Evolutionary conservation across 2,888 invertebrate genomes (phyloP).

Genomic region (Caenorhabditis sulstoni): DNA sequence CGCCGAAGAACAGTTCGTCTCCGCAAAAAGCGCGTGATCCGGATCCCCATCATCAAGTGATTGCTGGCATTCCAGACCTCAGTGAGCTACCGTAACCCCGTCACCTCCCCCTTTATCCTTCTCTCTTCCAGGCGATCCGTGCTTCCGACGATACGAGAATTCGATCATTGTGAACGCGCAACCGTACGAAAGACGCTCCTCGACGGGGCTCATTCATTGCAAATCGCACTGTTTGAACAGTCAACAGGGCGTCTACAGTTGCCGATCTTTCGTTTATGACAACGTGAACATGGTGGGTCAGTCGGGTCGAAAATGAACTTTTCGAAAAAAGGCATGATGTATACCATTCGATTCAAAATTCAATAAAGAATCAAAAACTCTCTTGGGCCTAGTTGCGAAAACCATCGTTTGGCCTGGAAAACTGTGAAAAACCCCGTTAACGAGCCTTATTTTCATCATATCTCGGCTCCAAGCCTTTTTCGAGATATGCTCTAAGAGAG

Average conservation of each 20-base stretch:
- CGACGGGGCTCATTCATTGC: conserved; percentile 74
- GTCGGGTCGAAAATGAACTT: too few relatives aligned
- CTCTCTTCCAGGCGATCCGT: conserved; percentile 76
- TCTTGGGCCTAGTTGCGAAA: too few relatives aligned
- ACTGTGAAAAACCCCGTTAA: too few relatives aligned
- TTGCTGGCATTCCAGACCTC: conserved; percentile 77
- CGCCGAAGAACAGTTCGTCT: conserved; percentile 24
- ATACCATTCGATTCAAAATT: too few relatives aligned
- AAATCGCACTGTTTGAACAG: conserved; percentile 77
- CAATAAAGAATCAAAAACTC: too few relatives aligned
- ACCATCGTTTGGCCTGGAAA: too few relatives aligned
- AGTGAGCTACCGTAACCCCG: conserved; percentile 59
- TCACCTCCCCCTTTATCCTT: conserved; percentile 6
- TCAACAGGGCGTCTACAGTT: conserved; percentile 77
- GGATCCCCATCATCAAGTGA: conserved; percentile 59
- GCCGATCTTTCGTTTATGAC: conserved; percentile 80
- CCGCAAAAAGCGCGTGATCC: conserved; percentile 42
- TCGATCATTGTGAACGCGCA: conserved; percentile 80
- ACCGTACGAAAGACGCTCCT: conserved; percentile 79
- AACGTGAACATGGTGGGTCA: conserved; percentile 76
- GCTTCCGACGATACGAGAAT: conserved; percentile 80
- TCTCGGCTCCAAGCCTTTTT: too few relatives aligned
- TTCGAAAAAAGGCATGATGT: too few relatives aligned
- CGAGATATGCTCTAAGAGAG: neutral
- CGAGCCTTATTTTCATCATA: too few relatives aligned